phyloP scores from a whole-genome alignment of 2,888 invertebrate species.

The Subacronicta megacephala region DNA sequence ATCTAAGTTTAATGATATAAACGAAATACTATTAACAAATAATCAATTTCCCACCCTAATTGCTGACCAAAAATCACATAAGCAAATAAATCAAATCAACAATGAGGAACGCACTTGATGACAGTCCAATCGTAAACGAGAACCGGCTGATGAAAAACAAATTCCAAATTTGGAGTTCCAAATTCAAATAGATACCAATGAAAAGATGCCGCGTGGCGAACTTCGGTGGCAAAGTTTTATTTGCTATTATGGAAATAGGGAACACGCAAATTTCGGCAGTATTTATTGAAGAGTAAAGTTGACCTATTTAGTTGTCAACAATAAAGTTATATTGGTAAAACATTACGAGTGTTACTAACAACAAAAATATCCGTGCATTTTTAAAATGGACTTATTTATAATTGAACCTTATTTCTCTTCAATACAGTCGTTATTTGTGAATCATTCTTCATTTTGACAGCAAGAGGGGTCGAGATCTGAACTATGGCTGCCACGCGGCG shows the following conservation, averaged over 20 bases:
- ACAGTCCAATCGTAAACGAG: conserved; percentile 82
- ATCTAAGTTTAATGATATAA: conserved; percentile 58
- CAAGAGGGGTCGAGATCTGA: conserved; percentile 46
- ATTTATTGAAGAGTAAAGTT: conserved; percentile 8
- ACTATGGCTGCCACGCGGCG: conserved; percentile 77
- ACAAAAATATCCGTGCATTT: conserved; percentile 30
- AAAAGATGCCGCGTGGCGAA: conserved; percentile 84
- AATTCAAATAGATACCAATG: conserved; percentile 88
- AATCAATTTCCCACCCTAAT: conserved; percentile 71
- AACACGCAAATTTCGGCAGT: conserved; percentile 39
- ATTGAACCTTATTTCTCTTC: neutral
- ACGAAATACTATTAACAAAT: conserved; percentile 69
- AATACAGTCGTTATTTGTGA: conserved; percentile 11
- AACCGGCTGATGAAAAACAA: conserved; percentile 86
- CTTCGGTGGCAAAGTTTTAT: conserved; percentile 56
- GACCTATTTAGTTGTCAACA: neutral
- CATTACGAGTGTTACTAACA: conserved; percentile 32
- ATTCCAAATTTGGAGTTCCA: conserved; percentile 81
- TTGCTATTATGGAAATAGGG: conserved; percentile 17
- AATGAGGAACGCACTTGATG: conserved; percentile 80
- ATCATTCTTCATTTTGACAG: conserved; percentile 13
- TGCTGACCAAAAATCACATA: conserved; percentile 76
- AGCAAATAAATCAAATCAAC: conserved; percentile 80
- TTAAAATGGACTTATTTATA: neutral
- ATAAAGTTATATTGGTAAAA: conserved; percentile 9